Evolutionary conservation across 2,113 vertebrate species (phyloP).

Genomic region (Xenopus borealis): DNA sequence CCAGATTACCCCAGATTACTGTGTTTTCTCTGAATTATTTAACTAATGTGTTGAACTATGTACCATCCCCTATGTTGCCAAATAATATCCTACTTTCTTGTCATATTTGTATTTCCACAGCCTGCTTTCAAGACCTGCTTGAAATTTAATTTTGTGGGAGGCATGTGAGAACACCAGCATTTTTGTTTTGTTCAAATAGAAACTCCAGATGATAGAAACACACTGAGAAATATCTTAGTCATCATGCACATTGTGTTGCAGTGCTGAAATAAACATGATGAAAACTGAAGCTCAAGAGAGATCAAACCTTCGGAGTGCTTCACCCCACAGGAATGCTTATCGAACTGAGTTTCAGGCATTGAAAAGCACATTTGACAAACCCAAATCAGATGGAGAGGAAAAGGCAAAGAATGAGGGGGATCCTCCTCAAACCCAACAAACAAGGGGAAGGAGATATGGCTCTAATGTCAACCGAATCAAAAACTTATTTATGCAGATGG

Average conservation of each 20-base stretch:
- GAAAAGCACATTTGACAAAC: slow-evolving; percentile 95
- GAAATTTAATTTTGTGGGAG: slow-evolving; percentile 8
- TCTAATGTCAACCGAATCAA: slow-evolving; percentile 97
- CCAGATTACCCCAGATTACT: too few relatives aligned
- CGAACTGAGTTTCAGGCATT: slow-evolving; percentile 95
- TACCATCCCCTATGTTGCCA: too few relatives aligned
- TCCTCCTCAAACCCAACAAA: slow-evolving; percentile 76
- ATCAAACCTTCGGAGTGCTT: slow-evolving; percentile 90
- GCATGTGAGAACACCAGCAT: slow-evolving; percentile 29
- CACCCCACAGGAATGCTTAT: slow-evolving; percentile 96
- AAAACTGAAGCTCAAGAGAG: slow-evolving; percentile 94
- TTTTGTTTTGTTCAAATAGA: slow-evolving; percentile 2
- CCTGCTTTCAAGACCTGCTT: slow-evolving; percentile 18
- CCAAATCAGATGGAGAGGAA: slow-evolving; percentile 78
- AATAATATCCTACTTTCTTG: background rate
- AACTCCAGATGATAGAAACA: slow-evolving; percentile 21
- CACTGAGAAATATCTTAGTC: slow-evolving; percentile 25
- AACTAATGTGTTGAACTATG: too few relatives aligned
- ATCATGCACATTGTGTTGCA: slow-evolving; percentile 69
- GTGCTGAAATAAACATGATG: slow-evolving; percentile 86
- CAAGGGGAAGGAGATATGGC: slow-evolving; percentile 89
- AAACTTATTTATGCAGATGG: slow-evolving; percentile 98
- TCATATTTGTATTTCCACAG: slow-evolving; percentile 26
- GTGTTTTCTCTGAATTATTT: too few relatives aligned
- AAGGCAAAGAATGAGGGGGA: slow-evolving; percentile 74